Percentiles rank a stretch among this genome's conserved stretches.
These are phyloP conservation scores for Orbicella faveolata DNA, from an alignment of 64 coral and sea anemone genomes.

Conservation along the genomic window DNA sequence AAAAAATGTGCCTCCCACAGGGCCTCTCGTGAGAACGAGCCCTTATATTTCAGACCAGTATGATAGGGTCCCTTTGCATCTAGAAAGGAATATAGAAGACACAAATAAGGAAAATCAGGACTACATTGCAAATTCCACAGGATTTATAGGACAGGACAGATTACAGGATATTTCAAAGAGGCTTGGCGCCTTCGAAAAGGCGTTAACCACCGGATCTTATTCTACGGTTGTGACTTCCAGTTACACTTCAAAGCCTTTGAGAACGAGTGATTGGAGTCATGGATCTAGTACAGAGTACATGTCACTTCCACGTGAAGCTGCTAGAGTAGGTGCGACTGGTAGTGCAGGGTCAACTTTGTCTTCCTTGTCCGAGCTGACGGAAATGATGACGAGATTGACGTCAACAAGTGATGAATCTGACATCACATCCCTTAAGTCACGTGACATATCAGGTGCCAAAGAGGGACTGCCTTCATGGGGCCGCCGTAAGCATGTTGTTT, in stretches of 20 bases:
- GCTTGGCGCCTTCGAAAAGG: conserved; percentile 5
- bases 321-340: neutral
- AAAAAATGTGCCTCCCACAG: neutral
- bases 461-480: neutral
- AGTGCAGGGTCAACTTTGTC: conserved; percentile 35
- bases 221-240: neutral
- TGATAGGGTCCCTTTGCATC: too few relatives aligned
- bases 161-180: neutral
- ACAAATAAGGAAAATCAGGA: conserved; percentile 18
- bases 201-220: neutral
- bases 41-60: neutral
- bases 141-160: neutral
- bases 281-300: conserved; percentile 45
- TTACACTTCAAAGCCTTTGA: conserved; percentile 11
- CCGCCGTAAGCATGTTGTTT: neutral
- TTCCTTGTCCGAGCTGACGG: conserved; percentile 37
- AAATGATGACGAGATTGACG: conserved; percentile 56
- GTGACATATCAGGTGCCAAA: neutral
- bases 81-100: neutral
- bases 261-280: conserved; percentile 34
- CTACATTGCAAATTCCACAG: neutral
- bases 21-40: neutral
- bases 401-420: conserved; percentile 46
- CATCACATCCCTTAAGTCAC: neutral
- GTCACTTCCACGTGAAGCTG: conserved; percentile 2